These are phyloP conservation scores for Phalloptychus januarius DNA, from an alignment of 2,797 vertebrate species.

Conservation along the genomic window DNA sequence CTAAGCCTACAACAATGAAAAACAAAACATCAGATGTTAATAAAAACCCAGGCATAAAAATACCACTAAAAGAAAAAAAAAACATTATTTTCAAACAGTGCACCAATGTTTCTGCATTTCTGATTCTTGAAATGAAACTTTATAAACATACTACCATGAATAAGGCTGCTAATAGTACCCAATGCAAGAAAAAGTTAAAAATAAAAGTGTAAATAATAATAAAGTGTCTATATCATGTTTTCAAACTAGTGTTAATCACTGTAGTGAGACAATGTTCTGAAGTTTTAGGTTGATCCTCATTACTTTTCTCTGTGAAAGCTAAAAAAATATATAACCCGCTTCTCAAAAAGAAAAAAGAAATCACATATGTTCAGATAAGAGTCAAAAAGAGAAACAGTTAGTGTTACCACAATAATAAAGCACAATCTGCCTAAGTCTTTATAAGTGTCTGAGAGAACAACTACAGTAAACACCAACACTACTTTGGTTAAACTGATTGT, in stretches of 20 bases:
- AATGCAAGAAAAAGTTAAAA: not conserved
- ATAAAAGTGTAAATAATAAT: constrained; percentile 4
- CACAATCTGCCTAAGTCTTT: constrained; percentile 27
- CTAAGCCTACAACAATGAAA: constrained; percentile 48
- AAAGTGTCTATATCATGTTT: not conserved
- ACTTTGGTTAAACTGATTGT: constrained; percentile 21
- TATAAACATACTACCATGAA: constrained; percentile 17
- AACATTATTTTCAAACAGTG: constrained; percentile 58
- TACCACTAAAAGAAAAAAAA: constrained; percentile 14
- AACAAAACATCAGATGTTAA: constrained; percentile 19
- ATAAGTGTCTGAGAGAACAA: not conserved
- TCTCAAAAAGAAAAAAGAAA: constrained; percentile 14
- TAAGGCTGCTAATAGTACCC: constrained; percentile 20
- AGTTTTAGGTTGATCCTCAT: constrained; percentile 11
- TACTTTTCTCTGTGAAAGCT: constrained; percentile 5
- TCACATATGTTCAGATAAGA: not conserved
- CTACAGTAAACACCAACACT: constrained; percentile 20
- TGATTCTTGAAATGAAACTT: constrained; percentile 18
- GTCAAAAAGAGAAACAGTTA: constrained; percentile 1
- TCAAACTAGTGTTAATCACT: not conserved
- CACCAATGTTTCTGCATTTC: constrained; percentile 44
- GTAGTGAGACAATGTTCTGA: not conserved
- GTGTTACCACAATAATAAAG: constrained; percentile 10
- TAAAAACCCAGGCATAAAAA: constrained; percentile 37
- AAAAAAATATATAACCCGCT: constrained; percentile 9